Base-by-base conservation (phyloP, 2,797 vertebrate genomes). In the Gymnopithys bicolor region DNA sequence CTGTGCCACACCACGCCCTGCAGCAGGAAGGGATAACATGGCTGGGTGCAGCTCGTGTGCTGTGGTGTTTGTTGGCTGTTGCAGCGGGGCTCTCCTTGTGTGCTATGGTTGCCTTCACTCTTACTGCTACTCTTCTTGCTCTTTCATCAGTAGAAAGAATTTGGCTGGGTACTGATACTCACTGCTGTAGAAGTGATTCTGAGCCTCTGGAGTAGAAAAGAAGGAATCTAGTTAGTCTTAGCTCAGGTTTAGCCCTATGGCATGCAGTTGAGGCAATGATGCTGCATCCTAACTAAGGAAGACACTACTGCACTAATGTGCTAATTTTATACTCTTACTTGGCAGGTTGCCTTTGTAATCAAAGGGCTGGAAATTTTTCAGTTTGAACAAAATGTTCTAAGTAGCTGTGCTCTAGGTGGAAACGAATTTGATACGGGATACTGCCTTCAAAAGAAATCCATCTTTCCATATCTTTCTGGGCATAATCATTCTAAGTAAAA, bases 311-410 rank as follows among this genome's bases (percentile, higher is more conserved):
- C 92, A 95, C 94, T 94, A 95, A 95, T 80, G 90, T 95, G 94
- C 94, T 97, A 97, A 97, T 97, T 96, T 95, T 96, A 76, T 93
- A 92, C 93, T 94, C 85, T 82, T 53, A 52, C 83, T 96, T 96
- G 96, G 96, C 95, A 96, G 93, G 91, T 96, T 96, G 95, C 95
- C 95, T 96, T 95, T 96, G 91, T 93, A 95, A 94, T 96, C 95
- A 96, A 95, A 96, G 94, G 96, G 75, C 90, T 96, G 96, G 91
- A 95, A 96, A 96, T 91, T 95, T 95, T 95, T 97, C 91, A 87
- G 91, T 96, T 96, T 94, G 95, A 94, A 96, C 95, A 97, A 94
- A 97, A 96, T 96, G 95, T 97, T 96, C 96, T 85, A 87, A 93
- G 92, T 94, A 92, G 82, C 91, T 94, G 86, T 76, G 78, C 87